These are phyloP conservation scores for Rhabdophis nuchalis DNA, from an alignment of 2,797 vertebrate genomes.

Conservation along the genomic window DNA sequence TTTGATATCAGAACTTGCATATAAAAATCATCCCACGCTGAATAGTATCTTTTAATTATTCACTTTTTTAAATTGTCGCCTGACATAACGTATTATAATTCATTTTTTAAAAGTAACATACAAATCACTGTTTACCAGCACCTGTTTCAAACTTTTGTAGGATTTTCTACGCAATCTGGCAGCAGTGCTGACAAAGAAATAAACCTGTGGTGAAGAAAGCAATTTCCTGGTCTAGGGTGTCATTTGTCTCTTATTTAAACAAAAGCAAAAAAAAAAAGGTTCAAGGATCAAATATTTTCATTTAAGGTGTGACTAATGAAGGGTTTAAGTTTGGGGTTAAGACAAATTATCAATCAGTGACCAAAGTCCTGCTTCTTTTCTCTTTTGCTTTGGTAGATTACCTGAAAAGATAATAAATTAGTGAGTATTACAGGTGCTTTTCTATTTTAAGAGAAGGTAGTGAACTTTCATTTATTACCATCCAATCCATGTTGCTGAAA, in stretches of 20 bases:
- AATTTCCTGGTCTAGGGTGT: slow-evolving; percentile 82
- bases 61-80: neutral
- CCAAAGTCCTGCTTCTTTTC: slow-evolving; percentile 58
- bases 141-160: neutral
- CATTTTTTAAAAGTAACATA: neutral
- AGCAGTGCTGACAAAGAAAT: slow-evolving; percentile 62
- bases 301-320: slow-evolving; percentile 78
- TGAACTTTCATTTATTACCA: slow-evolving; percentile 74
- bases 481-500: slow-evolving; percentile 68
- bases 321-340: slow-evolving; percentile 69
- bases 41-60: neutral
- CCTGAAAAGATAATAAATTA: slow-evolving; percentile 50
- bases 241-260: slow-evolving; percentile 66
- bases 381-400: slow-evolving; percentile 37
- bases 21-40: neutral
- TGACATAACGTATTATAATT: neutral
- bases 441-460: slow-evolving; percentile 41
- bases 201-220: slow-evolving; percentile 76
- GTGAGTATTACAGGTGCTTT: slow-evolving; percentile 63
- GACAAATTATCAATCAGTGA: slow-evolving; percentile 75
- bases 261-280: slow-evolving; percentile 66
- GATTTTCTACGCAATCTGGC: rapidly evolving
- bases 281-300: slow-evolving; percentile 73
- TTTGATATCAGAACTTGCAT: neutral
- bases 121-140: slow-evolving; percentile 30